Evolutionary conservation across 2,113 vertebrate species (phyloP).

Genomic region (Gobiocypris rarus): DNA sequence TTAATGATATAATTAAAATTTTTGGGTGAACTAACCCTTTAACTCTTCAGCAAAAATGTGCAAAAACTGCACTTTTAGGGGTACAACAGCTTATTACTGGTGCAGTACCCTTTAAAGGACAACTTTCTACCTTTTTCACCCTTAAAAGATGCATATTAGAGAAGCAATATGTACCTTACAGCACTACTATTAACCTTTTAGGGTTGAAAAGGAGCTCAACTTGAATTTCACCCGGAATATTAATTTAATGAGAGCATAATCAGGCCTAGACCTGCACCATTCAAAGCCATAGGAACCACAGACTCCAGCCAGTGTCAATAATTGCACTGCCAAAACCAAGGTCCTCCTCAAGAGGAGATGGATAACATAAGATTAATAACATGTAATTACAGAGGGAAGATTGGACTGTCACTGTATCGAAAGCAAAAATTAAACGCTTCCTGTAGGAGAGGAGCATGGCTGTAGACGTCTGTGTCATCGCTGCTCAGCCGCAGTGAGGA

Average conservation of each 20-base stretch:
- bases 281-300: constrained; percentile 66
- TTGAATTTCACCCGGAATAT: background rate
- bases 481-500: constrained; percentile 28
- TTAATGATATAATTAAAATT: no score
- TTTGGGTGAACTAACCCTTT: no score
- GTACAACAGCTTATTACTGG: no score
- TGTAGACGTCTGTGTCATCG: constrained; percentile 2
- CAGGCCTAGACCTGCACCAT: constrained; percentile 64
- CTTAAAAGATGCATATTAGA: no score
- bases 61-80: no score
- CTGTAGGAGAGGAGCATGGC: background rate
- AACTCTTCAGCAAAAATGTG: no score
- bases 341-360: constrained; percentile 61
- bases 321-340: constrained; percentile 66
- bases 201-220: no score
- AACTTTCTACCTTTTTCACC: no score
- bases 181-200: no score
- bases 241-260: constrained; percentile 70
- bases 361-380: constrained; percentile 76
- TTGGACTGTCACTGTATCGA: constrained; percentile 70
- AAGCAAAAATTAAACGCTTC: constrained; percentile 73
- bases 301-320: constrained; percentile 70
- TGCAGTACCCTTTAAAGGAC: no score
- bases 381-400: constrained; percentile 73
- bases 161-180: no score